Evolutionary conservation across 2,797 vertebrate genomes (phyloP).

Genomic region (Australoheros facetus): DNA sequence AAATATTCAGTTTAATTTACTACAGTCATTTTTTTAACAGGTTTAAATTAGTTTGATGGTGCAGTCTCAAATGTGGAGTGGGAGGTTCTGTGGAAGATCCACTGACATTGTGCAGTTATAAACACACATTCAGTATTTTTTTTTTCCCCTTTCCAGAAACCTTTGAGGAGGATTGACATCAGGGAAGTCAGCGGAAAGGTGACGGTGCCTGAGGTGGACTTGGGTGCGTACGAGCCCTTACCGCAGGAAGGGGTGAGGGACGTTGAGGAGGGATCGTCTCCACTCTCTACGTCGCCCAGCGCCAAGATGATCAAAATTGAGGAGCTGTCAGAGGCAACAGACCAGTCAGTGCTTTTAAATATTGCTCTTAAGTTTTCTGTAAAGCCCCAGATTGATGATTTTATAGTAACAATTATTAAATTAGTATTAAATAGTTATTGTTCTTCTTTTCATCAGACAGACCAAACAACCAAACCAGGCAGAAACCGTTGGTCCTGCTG

Average conservation of each 20-base stretch:
- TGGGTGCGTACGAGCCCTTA: background rate
- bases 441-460: constrained; percentile 8
- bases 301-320: constrained; percentile 93
- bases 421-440: background rate
- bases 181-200: constrained; percentile 86
- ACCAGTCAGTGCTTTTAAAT: constrained; percentile 22
- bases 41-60: too few relatives aligned
- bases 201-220: constrained; percentile 32
- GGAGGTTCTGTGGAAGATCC: too few relatives aligned
- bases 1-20: too few relatives aligned
- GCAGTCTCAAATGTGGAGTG: too few relatives aligned
- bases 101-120: too few relatives aligned
- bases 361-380: background rate
- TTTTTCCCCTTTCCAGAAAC: constrained; percentile 80
- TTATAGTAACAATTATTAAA: background rate
- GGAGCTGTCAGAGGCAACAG: constrained; percentile 74
- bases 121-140: background rate
- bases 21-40: too few relatives aligned
- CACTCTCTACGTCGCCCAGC: constrained; percentile 79
- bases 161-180: constrained; percentile 86
- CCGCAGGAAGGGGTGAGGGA: constrained; percentile 44
- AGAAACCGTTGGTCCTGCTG: background rate
- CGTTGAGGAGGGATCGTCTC: constrained; percentile 56
- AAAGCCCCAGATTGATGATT: too few relatives aligned
- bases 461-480: background rate